phyloP scores from a whole-genome alignment of 2,888 invertebrate species.

The Caenorhabditis virilis region DNA sequence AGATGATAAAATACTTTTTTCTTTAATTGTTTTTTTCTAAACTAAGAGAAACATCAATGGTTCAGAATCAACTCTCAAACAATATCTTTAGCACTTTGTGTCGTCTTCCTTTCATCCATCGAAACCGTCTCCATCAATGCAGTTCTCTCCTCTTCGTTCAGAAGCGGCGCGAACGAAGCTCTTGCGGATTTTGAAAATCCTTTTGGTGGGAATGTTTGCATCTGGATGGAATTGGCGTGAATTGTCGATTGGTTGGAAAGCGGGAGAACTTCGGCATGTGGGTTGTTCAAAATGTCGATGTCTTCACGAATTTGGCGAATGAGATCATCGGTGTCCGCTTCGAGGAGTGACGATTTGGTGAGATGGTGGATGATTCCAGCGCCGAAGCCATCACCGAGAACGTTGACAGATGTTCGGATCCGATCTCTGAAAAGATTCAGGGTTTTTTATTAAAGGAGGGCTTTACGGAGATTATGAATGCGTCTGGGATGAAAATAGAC shows the following conservation, averaged over 20 bases:
- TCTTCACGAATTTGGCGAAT: slow-evolving; percentile 63
- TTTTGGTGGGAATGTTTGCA: background rate
- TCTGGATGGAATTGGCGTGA: slow-evolving; percentile 2
- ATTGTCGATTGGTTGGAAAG: slow-evolving; percentile 28
- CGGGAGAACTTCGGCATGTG: slow-evolving; percentile 23
- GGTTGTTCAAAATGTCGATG: slow-evolving; percentile 47
- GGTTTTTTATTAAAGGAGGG: too few species aligned
- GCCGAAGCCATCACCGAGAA: slow-evolving; percentile 66
- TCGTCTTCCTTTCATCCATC: too few species aligned
- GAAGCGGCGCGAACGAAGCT: slow-evolving; percentile 38
- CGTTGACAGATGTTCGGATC: slow-evolving; percentile 67
- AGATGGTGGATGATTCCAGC: slow-evolving; percentile 68
- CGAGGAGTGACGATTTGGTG: slow-evolving; percentile 54
- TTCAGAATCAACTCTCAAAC: too few species aligned
- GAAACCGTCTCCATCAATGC: too few species aligned
- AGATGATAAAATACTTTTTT: too few species aligned
- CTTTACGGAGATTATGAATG: too few species aligned
- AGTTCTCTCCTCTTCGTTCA: slow-evolving; percentile 28
- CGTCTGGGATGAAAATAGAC: too few species aligned
- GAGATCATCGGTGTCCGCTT: slow-evolving; percentile 65
- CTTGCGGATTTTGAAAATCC: slow-evolving; percentile 30
- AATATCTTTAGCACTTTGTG: too few species aligned
- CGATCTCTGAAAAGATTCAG: slow-evolving; percentile 61
- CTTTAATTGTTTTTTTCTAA: too few species aligned
- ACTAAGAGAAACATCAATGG: too few species aligned